phyloP scores from a whole-genome alignment of 2,113 vertebrate species.

The Cichladusa arquata region DNA sequence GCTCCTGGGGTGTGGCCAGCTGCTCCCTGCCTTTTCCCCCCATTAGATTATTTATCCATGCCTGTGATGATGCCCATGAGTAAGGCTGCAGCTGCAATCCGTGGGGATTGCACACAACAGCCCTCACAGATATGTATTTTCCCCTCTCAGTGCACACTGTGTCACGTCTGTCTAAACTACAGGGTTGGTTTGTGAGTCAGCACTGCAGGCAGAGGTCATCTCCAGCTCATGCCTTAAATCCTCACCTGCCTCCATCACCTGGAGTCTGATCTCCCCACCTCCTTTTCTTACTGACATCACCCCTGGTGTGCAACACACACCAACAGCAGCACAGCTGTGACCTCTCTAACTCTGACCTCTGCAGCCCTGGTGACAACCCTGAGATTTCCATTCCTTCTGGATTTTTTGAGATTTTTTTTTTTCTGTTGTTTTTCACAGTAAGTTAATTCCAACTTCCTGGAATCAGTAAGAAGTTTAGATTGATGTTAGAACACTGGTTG shows the following conservation, averaged over 20 bases:
- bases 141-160: not conserved
- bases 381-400: fast-evolving
- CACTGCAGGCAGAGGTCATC: not conserved
- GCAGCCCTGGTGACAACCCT: not conserved
- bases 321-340: not conserved
- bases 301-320: not conserved
- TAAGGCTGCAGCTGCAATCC: conserved; percentile 34
- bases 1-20: not conserved
- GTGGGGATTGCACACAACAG: conserved; percentile 10
- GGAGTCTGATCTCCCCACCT: not conserved
- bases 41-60: conserved; percentile 6
- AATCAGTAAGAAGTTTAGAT: not conserved
- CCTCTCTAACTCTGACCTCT: not conserved
- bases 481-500: not conserved
- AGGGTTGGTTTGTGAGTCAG: not conserved
- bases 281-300: not conserved
- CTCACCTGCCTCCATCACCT: not conserved
- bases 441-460: not conserved
- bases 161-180: not conserved
- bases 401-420: not conserved
- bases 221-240: not conserved
- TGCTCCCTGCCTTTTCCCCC: not conserved
- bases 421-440: not conserved
- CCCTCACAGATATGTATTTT: conserved; percentile 50
- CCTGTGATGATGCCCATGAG: not conserved